Base-by-base conservation (phyloP, 1,140 invertebrate species). In the Drosophila virilis region DNA sequence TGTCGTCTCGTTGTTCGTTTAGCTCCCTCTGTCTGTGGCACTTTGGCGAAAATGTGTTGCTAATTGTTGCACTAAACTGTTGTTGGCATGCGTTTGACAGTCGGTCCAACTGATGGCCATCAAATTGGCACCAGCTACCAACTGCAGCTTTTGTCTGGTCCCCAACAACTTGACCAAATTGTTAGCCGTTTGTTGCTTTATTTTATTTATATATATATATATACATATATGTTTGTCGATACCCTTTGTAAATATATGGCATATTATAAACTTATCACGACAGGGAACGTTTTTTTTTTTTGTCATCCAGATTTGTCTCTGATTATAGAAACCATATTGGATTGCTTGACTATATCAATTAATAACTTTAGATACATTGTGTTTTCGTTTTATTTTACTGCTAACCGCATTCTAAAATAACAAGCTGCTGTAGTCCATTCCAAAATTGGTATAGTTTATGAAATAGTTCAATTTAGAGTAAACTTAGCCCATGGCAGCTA, bases 71-170 rank as follows among this genome's bases (percentile, higher is more conserved):
- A 83, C 84, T 89, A 89, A 89, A 89, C 84, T 89, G 83, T 88
- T 88, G 83, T 88, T 88, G 83, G 83, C 83, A 88, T 88, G 84
- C 84, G 80, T 88, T 89, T 89, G 84, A 89, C 83, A 83, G 79
- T 83, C 80, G 62, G 69, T 83, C 84, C 70, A 68, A 67, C 46
- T 73, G 64, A 73, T 75, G 71, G 65, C 60, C 75, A 78, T 74
- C 72, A 74, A 78, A 75, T 69, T 65, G 67, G 58, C 64, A 74
- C 62, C 66, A 70, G 66, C 66, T 59, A 42, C 38, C 32, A 50
- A 52, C 50, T 52, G 48, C 60, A 22, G 15, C 45, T 8, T n/a
- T 22, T 12, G 7, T 6, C 64, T 17, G 43, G 42, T 35, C 10
- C 1, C 7, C 42, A 17, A 3, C 45, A 60, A 54, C 37, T 40